Evolutionary conservation across 2,113 vertebrate species (phyloP), one percentile per base, ranked within the genome.

Genomic region (Calonectris borealis): DNA sequence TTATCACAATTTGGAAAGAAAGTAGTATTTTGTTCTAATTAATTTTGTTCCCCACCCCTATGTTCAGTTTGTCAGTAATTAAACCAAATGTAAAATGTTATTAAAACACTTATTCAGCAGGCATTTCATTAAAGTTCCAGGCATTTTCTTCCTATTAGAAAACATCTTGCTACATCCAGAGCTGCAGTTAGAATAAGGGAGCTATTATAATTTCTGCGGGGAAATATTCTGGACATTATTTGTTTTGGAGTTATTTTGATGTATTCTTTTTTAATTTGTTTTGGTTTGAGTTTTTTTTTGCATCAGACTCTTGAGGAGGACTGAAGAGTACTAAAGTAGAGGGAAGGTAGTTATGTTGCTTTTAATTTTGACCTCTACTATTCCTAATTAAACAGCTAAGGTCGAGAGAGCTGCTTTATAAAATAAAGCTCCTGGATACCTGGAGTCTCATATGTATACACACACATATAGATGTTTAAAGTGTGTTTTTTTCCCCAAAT

Each of bases 391-490:
- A 94, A 86, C n/a, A 91, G 25, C 7, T 86, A 25, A 46, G 48
- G 15, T 64, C 14, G 76, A 83, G 34, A 71, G 4, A 51, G 8
- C 24, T 70, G 8, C 16, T 75, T 81, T 54, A 49, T 36, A 51
- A 86, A 80, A 77, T 49, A 64, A 57, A 77, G 44, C 1, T 61
- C 4, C 26, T 0, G 1, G 4, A 15, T 44, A 36, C 3, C 11
- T 44, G 3, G 5, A 62, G 9, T 52, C 11, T 48, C 12, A 51
- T 3, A 77, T 1, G 20, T 0, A 49, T 6, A 54, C 6, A 57
- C 4, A 62, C 7, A 40, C 1, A 51, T 1, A 29, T 6, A 6
- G 21, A 34, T 19, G 3, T 42, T 88, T 76, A 55, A 81, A 73
- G 21, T 36, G 11, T 27, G 7, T 1, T 22, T 60, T 60, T 51